Evolutionary conservation across 2,113 vertebrate genomes (phyloP).

Genomic region (Anguilla japonica): DNA sequence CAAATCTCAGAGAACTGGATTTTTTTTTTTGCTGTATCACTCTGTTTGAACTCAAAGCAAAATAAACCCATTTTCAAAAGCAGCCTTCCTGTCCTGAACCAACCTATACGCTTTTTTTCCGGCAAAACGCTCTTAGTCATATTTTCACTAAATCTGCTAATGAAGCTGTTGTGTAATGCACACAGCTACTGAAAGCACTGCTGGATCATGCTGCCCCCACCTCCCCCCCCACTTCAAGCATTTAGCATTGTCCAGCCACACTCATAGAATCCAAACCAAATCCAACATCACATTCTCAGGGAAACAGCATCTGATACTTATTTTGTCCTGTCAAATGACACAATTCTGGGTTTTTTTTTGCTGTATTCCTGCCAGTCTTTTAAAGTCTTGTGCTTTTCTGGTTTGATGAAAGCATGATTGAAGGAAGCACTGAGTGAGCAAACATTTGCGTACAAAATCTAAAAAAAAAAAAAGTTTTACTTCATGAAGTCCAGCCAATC

Average conservation of each 20-base stretch:
- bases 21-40: not conserved
- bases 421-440: not conserved
- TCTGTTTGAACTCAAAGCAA: not conserved
- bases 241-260: not conserved
- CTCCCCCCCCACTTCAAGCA: not conserved
- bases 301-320: slow-evolving; percentile 1
- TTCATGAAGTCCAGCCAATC: slow-evolving; percentile 12
- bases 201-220: not conserved
- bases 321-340: not conserved
- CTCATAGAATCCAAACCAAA: not conserved
- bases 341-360: not conserved
- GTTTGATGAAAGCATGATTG: not conserved
- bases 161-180: not conserved
- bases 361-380: not conserved
- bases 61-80: slow-evolving; percentile 13
- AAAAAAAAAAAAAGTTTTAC: not conserved
- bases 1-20: too few relatives aligned
- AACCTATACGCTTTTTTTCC: not conserved
- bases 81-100: slow-evolving; percentile 7
- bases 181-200: not conserved
- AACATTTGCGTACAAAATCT: slow-evolving; percentile 23
- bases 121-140: not conserved
- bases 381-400: not conserved
- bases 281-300: not conserved
- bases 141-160: not conserved